A percentile compares a stretch with the other conserved stretches of the same genome.
phyloP scores from a whole-genome alignment of 2,888 invertebrate species.

The Hirtodrosophila alboralis region DNA sequence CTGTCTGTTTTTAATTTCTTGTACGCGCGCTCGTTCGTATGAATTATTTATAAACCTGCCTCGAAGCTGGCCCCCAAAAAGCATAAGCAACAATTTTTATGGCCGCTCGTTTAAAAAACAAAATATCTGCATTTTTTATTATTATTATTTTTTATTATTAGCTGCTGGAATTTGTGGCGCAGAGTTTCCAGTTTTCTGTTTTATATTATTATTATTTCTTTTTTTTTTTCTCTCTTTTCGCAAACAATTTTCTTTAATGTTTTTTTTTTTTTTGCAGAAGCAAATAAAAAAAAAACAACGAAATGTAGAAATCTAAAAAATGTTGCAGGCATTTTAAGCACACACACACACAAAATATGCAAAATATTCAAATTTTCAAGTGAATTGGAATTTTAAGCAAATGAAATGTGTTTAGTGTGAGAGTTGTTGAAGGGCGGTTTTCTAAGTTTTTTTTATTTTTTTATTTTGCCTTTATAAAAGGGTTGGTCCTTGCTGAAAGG shows the following conservation, averaged over 20 bases:
- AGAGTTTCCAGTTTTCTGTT: slow-evolving; percentile 46
- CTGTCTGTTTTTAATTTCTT: slow-evolving; percentile 61
- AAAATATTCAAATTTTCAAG: slow-evolving; percentile 77
- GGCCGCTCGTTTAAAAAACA: slow-evolving; percentile 41
- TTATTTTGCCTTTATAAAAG: too few relatives aligned
- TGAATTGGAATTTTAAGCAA: slow-evolving; percentile 77
- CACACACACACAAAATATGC: slow-evolving; percentile 60
- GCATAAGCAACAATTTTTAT: slow-evolving; percentile 75
- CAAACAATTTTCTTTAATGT: slow-evolving; percentile 47
- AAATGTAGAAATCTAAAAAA: slow-evolving; percentile 54
- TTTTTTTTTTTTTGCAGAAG: slow-evolving; percentile 16
- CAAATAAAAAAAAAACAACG: slow-evolving; percentile 13
- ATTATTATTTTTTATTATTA: slow-evolving; percentile 67
- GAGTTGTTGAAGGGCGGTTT: slow-evolving; percentile 43
- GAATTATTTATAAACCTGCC: slow-evolving; percentile 75
- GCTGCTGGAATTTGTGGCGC: slow-evolving; percentile 66
- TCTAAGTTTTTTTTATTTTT: slow-evolving; percentile 16
- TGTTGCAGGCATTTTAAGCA: slow-evolving; percentile 52
- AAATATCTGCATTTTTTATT: slow-evolving; percentile 59
- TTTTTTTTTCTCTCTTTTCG: too few relatives aligned
- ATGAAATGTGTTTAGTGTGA: slow-evolving; percentile 66
- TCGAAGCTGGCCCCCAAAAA: slow-evolving; percentile 38
- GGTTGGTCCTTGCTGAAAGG: slow-evolving; percentile 31
- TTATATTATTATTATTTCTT: too few relatives aligned
- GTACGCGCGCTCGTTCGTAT: slow-evolving; percentile 62